Evolutionary conservation across 1,140 invertebrate genomes (phyloP).

Genomic region (Nasonia giraulti): DNA sequence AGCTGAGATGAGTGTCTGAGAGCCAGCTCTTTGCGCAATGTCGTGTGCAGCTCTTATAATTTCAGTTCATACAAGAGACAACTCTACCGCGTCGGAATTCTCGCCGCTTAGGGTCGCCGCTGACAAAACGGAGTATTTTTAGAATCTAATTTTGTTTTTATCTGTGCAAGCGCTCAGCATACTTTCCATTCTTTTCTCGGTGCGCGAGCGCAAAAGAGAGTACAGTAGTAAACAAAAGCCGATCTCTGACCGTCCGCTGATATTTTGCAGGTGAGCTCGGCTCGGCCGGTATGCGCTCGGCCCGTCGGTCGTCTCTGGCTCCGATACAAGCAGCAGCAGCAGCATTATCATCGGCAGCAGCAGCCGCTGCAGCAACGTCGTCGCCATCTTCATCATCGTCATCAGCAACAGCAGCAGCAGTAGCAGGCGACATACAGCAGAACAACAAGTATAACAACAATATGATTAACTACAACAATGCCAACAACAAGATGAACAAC

Average conservation of each 20-base stretch:
- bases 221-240: neutral
- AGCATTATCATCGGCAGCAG: constrained; percentile 7
- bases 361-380: too few species aligned
- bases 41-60: neutral
- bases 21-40: constrained; percentile 29
- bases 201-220: neutral
- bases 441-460: neutral
- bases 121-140: neutral
- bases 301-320: constrained; percentile 64
- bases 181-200: neutral
- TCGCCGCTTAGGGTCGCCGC: neutral
- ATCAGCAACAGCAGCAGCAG: neutral
- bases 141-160: neutral
- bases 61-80: neutral
- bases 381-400: neutral
- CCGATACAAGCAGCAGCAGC: constrained; percentile 22
- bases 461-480: constrained; percentile 72
- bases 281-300: constrained; percentile 71
- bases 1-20: constrained; percentile 39
- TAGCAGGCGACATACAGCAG: neutral
- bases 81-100: neutral
- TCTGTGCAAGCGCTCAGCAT: neutral
- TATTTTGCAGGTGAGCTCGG: constrained; percentile 70
- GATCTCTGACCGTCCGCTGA: constrained; percentile 4
- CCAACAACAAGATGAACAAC: constrained; percentile 70